A percentile compares a stretch with the other conserved stretches of the same genome.
Evolutionary conservation across 64 coral and sea anemone species (phyloP).

Genomic region (Stylophora pistillata): DNA sequence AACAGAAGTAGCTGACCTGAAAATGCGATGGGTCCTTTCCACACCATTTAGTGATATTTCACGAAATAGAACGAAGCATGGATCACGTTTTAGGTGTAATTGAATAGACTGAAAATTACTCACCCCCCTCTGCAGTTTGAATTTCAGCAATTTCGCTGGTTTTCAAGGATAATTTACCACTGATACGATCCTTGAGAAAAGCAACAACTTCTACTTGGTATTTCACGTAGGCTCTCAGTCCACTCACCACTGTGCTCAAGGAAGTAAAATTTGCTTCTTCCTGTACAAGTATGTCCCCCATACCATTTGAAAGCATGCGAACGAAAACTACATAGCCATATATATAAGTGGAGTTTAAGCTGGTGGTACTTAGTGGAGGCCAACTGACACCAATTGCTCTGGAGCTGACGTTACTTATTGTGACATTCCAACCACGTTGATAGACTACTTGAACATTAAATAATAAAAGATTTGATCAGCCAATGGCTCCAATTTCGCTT

Average conservation of each 20-base stretch:
- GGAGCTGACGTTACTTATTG: not conserved
- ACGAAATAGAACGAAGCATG: no score
- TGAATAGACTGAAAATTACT: not conserved
- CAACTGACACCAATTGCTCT: not conserved
- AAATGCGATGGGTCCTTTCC: no score
- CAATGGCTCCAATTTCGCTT: no score
- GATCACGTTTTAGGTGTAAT: no score
- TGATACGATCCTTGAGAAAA: not conserved
- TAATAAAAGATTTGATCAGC: no score
- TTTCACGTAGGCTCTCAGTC: not conserved
- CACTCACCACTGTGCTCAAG: not conserved
- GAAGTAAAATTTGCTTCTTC: not conserved
- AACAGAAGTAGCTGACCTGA: no score
- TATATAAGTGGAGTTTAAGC: not conserved
- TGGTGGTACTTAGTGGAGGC: not conserved
- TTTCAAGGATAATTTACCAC: not conserved
- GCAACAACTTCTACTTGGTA: not conserved
- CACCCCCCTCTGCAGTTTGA: not conserved
- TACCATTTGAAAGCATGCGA: not conserved
- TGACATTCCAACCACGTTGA: not conserved
- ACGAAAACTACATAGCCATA: not conserved
- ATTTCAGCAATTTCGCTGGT: not conserved
- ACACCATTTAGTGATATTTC: no score
- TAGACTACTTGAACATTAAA: not conserved
- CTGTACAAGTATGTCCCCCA: not conserved